Evolutionary conservation across 2,797 vertebrate species (phyloP).

Genomic region (Bryconaethiops microstoma): DNA sequence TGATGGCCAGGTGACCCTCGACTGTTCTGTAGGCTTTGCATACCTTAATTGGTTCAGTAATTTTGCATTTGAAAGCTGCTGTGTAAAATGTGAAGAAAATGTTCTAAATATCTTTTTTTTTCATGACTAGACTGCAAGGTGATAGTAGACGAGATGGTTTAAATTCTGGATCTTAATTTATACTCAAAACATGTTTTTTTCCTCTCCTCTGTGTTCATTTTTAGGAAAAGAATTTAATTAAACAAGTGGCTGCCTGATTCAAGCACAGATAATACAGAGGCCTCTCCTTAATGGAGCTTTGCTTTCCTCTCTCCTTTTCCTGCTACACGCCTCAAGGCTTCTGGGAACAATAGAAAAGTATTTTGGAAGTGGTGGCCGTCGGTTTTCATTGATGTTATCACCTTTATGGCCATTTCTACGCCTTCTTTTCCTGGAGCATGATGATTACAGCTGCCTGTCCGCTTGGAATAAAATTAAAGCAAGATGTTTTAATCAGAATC

Average conservation of each 20-base stretch:
- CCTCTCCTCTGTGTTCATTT: neutral
- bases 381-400: conserved; percentile 41
- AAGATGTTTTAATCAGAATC: neutral
- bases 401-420: neutral
- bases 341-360: conserved; percentile 33
- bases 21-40: too few species aligned
- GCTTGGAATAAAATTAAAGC: neutral
- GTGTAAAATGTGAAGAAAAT: too few species aligned
- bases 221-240: neutral
- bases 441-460: neutral
- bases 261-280: neutral
- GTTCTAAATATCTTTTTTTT: too few species aligned
- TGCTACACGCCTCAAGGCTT: conserved; percentile 3
- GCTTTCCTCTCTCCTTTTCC: conserved; percentile 17
- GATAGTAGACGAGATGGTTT: too few species aligned
- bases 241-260: neutral
- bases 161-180: too few species aligned
- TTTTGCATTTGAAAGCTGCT: neutral
- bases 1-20: too few species aligned
- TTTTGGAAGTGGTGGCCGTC: conserved; percentile 13
- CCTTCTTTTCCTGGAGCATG: conserved; percentile 19
- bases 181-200: too few species aligned
- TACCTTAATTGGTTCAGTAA: too few species aligned
- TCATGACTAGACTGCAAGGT: too few species aligned
- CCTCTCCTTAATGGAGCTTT: neutral